Evolutionary conservation across 2,113 vertebrate genomes (phyloP).

Genomic region (Macquaria ambigua): DNA sequence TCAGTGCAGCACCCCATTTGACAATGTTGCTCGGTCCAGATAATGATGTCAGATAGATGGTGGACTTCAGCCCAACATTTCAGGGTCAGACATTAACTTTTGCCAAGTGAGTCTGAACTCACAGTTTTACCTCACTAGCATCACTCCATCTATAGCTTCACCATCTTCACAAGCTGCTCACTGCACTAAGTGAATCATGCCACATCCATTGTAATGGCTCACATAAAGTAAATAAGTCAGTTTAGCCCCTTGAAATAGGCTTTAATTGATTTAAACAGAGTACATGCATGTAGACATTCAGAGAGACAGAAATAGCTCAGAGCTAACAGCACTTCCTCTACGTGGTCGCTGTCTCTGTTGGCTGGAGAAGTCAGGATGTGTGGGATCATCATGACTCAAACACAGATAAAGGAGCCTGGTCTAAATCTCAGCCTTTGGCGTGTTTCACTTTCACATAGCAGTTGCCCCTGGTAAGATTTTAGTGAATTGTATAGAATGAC

Average conservation of each 20-base stretch:
- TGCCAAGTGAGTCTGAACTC: not conserved
- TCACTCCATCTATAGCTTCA: conserved; percentile 6
- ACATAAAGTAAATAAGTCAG: conserved; percentile 61
- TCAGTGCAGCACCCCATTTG: not conserved
- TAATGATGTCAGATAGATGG: not conserved
- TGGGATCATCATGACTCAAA: not conserved
- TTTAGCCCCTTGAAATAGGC: conserved; percentile 44
- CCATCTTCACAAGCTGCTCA: conserved; percentile 12
- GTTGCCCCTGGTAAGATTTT: conserved; percentile 1
- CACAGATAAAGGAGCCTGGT: conserved; percentile 12
- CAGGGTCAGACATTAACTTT: not conserved
- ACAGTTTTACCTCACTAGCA: not conserved
- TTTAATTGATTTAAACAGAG: conserved; percentile 55
- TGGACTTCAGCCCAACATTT: not conserved
- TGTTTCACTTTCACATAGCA: not conserved
- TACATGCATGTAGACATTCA: conserved; percentile 20
- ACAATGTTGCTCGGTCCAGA: not conserved
- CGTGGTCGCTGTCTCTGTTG: not conserved
- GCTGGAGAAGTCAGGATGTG: conserved; percentile 19
- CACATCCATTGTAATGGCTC: conserved; percentile 35
- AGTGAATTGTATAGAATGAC: conserved; percentile 24
- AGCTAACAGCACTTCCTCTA: conserved; percentile 22
- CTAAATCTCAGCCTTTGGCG: not conserved
- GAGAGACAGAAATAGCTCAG: conserved; percentile 18
- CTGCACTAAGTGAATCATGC: conserved; percentile 53